Base-by-base conservation (phyloP, 2,888 invertebrate genomes). In the Alloscopus bannaensis region DNA sequence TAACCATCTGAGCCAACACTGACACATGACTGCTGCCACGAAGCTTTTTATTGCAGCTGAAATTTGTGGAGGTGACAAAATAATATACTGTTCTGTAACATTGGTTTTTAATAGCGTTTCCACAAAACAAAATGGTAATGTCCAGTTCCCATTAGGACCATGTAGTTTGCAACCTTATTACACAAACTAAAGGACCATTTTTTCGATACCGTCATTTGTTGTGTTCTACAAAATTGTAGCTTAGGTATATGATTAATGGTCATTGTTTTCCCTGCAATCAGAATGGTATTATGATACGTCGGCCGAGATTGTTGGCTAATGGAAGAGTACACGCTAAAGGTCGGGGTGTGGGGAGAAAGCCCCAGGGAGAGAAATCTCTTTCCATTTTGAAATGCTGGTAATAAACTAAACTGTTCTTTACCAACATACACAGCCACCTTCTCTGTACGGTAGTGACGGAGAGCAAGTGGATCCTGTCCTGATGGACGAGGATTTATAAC, bases 401-500 rank as follows among this genome's bases (percentile, higher is more conserved):
- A 79, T 72, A 79, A 72, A 72, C 66, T 40, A 79, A 72, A 72
- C 66, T 40, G 72, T 66, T 26, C 60, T 79, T 75, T 50, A 28
- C 47, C 22, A 36, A 42, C n/a, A 62, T 22, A 62, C 62, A 62
- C 42, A 42, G 40, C 13, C 42, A 22, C 40, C 4, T 26, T 26
- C 42, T 62, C 26, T 42, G 40, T 26, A 69, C 57, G 70, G 3
- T 45, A 60, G 60, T 60, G 70, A 70, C 66, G 66, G 68, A 40
- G 66, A 66, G 72, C 72, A 72, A 72, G 66, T 72, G 66, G 72
- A 79, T 79, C 71, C 52, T 66, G 71, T 72, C 72, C 60, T 66
- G 72, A 72, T 68, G 79, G 72, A 71, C 72, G 45, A 50, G 72
- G 79, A 79, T 79, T 79, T 79, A 79, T 79, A 79, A 71, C 66